A percentile compares a stretch with the other conserved stretches of the same genome.
These are phyloP conservation scores for Scaptomyza caliginosa DNA, from an alignment of 2,888 invertebrate species.

Conservation along the genomic window DNA sequence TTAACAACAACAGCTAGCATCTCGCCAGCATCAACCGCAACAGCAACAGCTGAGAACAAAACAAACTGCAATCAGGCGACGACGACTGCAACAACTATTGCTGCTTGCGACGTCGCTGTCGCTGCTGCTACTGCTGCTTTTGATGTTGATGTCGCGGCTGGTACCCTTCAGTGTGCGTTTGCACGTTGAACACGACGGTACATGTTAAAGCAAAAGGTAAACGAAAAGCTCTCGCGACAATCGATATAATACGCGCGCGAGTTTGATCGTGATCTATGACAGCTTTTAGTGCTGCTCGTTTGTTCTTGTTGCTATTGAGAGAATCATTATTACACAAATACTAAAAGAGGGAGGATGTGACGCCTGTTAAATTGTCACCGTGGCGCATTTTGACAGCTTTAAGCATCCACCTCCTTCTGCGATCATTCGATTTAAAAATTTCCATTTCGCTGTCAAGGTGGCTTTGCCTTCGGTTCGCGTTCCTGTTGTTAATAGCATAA, in stretches of 20 bases:
- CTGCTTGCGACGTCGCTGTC: slow-evolving; percentile 20
- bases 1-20: slow-evolving; percentile 47
- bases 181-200: slow-evolving; percentile 78
- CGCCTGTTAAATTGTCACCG: slow-evolving; percentile 57
- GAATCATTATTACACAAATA: slow-evolving; percentile 44
- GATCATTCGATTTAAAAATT: slow-evolving; percentile 42
- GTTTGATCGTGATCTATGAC: slow-evolving; percentile 56
- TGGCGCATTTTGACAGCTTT: slow-evolving; percentile 51
- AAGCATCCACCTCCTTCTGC: slow-evolving; percentile 6
- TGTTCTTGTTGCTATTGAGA: slow-evolving; percentile 19
- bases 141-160: slow-evolving; percentile 41
- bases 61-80: slow-evolving; percentile 71
- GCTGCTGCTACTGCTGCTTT: slow-evolving; percentile 24
- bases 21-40: slow-evolving; percentile 47
- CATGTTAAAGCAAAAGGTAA: slow-evolving; percentile 36
- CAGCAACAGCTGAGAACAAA: slow-evolving; percentile 73
- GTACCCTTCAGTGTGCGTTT: slow-evolving; percentile 75
- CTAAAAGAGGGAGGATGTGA: slow-evolving; percentile 13
- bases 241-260: slow-evolving; percentile 31
- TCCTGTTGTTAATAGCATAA: slow-evolving; percentile 74
- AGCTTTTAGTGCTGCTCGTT: slow-evolving; percentile 45
- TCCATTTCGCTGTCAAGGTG: slow-evolving; percentile 64
- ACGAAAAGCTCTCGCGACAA: slow-evolving; percentile 22
- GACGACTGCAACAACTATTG: slow-evolving; percentile 49
- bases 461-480: slow-evolving; percentile 53